Evolutionary conservation across 2,113 vertebrate species (phyloP), one percentile per base, ranked within the genome.

Genomic region (Semnornis frantzii): DNA sequence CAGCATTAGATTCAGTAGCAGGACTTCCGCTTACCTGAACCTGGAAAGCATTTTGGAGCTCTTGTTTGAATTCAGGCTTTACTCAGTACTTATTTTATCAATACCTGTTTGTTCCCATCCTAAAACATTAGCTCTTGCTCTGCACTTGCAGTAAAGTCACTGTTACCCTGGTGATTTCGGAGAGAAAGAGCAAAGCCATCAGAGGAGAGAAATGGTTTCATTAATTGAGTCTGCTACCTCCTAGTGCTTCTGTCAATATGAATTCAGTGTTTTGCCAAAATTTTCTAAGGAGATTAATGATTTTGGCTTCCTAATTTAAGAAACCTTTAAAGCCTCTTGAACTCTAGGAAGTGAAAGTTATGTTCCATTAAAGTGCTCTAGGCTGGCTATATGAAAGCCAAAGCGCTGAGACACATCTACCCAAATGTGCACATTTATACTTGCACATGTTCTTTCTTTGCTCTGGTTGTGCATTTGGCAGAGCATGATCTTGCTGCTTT

Each of bases 241-340:
- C 65, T 91, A 91, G 79, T 86, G 82, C 39, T 75, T 80, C 58
- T 69, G 76, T 94, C 94, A 86, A 90, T 96, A 88, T 65, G 76
- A 89, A 96, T 96, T 89, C 94, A 90, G 72, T 62, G 54, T 54
- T 83, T 91, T 87, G 93, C 90, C 93, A 92, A 85, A 71, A 85
- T 88, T 93, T 96, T 92, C 79, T 85, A 83, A 91, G 87, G 65
- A 91, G 94, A 94, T 80, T 94, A 95, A 96, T 91, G 89, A 75
- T 86, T 96, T 90, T 86, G 82, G 58, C 66, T 94, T 70, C 44
- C 54, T 90, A 85, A 85, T 83, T 85, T 88, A 92, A 82, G 72
- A 85, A 85, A 57, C 37, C 33, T 83, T 87, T 89, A 87, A 87
- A 91, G 76, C 60, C 50, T 91, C 76, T 83, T 88, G 87, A 88